Conservation (phyloP, 2,888 invertebrate genomes). For the Hipparchia semele region DNA sequence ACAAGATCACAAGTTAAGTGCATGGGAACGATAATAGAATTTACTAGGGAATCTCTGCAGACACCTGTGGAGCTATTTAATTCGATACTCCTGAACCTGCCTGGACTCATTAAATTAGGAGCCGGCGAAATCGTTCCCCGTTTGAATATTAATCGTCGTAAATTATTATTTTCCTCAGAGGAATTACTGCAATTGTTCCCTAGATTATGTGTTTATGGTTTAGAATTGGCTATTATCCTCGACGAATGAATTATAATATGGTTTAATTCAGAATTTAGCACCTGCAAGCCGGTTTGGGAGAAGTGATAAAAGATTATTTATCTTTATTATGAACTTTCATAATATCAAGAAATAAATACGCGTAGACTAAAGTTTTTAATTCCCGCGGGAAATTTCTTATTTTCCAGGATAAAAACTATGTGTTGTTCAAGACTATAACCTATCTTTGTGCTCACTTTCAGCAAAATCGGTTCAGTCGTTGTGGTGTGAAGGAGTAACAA, state of each 20-base stretch:
- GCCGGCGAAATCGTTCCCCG: slow-evolving; percentile 27
- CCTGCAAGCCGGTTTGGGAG: too few species aligned
- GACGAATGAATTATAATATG: background rate
- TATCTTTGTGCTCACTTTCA: too few species aligned
- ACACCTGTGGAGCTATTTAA: slow-evolving; percentile 40
- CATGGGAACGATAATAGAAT: slow-evolving; percentile 35
- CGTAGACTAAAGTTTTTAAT: too few species aligned
- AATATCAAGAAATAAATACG: too few species aligned
- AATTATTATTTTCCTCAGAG: slow-evolving; percentile 21
- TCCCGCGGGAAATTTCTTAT: too few species aligned
- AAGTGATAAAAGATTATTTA: too few species aligned
- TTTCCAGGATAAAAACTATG: too few species aligned
- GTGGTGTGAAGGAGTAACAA: too few species aligned
- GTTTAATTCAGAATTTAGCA: too few species aligned
- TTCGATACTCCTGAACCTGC: slow-evolving; percentile 34
- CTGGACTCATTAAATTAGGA: slow-evolving; percentile 36
- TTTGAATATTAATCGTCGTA: slow-evolving; percentile 34
- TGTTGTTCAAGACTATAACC: too few species aligned
- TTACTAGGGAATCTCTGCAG: slow-evolving; percentile 38
- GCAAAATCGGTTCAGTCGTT: too few species aligned
- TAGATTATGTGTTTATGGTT: slow-evolving; percentile 7
- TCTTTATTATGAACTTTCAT: too few species aligned
- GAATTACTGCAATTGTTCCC: slow-evolving; percentile 6
- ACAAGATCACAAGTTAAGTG: slow-evolving; percentile 20
- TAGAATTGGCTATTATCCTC: background rate